These are phyloP conservation scores for Mizuhopecten yessoensis DNA, from an alignment of 1,140 invertebrate genomes.

Conservation along the genomic window DNA sequence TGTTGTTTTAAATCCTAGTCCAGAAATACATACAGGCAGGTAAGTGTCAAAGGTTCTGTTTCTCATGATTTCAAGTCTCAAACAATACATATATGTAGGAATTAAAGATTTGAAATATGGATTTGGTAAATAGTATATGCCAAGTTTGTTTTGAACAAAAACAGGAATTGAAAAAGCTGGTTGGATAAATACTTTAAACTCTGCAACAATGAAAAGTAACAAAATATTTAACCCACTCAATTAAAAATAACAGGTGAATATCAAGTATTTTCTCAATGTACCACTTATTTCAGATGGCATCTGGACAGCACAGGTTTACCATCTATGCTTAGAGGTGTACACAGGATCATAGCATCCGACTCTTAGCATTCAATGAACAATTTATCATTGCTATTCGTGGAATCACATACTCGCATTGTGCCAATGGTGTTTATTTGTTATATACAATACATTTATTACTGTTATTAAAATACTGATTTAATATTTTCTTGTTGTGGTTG, in stretches of 20 bases:
- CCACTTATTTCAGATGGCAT: constrained; percentile 71
- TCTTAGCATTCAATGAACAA: neutral
- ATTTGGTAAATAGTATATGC: no score
- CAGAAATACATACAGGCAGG: constrained; percentile 73
- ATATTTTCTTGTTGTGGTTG: neutral
- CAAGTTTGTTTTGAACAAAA: no score
- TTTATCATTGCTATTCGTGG: neutral
- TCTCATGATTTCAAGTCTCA: no score
- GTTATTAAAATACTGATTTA: neutral
- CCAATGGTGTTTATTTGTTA: constrained; percentile 1
- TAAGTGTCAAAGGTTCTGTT: constrained; percentile 51
- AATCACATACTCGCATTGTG: neutral
- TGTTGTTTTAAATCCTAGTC: constrained; percentile 73
- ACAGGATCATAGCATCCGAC: constrained; percentile 64
- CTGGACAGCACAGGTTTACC: constrained; percentile 71
- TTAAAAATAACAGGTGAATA: no score
- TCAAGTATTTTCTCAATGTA: no score
- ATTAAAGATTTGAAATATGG: no score
- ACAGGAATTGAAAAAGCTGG: no score
- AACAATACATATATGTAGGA: no score
- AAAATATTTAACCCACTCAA: no score
- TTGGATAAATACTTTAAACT: no score
- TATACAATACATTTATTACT: neutral
- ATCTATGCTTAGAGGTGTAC: constrained; percentile 70
- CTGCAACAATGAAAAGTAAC: no score